Evolutionary conservation across 2,888 invertebrate genomes (phyloP), one percentile per base, ranked within the genome.

Genomic region (Athalia circularis): DNA sequence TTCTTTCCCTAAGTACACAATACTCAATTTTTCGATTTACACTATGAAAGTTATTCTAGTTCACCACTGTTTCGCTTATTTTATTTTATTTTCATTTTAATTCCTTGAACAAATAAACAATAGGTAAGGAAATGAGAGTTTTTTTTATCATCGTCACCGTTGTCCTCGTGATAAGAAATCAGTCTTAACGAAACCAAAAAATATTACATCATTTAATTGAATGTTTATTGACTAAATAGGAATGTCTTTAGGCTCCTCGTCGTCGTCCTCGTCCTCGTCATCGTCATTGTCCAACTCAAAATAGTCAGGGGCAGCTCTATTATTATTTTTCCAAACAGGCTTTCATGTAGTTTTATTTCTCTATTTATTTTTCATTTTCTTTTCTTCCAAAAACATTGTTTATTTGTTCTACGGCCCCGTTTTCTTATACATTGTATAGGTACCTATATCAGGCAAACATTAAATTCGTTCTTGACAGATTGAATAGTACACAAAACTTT

Each of bases 221-320:
- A 29, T 62, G 11, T 52, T 72, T 72, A 72, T 59, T 72, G 72
- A 72, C 72, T 72, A 72, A 72, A 72, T 72, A 72, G 72, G 72
- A 72, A 72, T 72, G 72, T 72, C 9, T 62, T 47, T 9, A 59
- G 45, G 13, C 59, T 70, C n/a, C 54, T 11, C 54, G 52, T 54
- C 7, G 11, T 29, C 29, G 29, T 29, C 29, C 1, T 29, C 29
- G 29, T 29, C 29, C 1, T 29, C 29, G 29, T 29, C 29, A 29
- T 29, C 29, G 29, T 29, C 29, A 29, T 29, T 29, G 29, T 29
- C 0, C 29, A 70, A 0, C 67, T 7, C 52, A 11, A 67, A 9
- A 29, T n/a, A 11, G 52, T 4, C 1, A 50, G 43, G 11, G 43
- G 6, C 13, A 54, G 3, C 29, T 50, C 29, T 52, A 11, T 15